Percentiles rank a stretch among this genome's conserved stretches.
These are phyloP conservation scores for Spilosoma lubricipeda DNA, from an alignment of 2,888 invertebrate species.

Conservation along the genomic window DNA sequence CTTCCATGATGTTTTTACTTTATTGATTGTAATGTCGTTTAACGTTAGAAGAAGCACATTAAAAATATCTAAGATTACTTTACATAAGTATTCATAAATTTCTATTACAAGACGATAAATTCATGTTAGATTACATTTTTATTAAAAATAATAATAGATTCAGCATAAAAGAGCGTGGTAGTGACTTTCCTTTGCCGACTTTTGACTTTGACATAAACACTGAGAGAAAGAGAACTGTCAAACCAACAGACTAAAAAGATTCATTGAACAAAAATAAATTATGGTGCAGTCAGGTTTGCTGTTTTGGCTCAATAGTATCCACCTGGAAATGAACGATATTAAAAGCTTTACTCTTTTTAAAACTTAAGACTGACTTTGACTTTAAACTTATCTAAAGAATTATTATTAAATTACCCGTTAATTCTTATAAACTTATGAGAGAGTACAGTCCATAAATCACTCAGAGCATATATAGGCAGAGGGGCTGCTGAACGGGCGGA, in stretches of 20 bases:
- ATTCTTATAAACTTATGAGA: too few species aligned
- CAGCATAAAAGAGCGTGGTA: neutral
- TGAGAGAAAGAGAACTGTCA: neutral
- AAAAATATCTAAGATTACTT: neutral
- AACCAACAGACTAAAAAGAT: neutral
- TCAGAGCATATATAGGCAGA: too few species aligned
- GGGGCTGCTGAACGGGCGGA: too few species aligned
- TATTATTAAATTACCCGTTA: too few species aligned
- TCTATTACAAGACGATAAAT: neutral
- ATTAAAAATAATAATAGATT: neutral
- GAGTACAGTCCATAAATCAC: too few species aligned
- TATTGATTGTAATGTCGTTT: slow-evolving; percentile 6
- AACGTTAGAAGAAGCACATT: neutral
- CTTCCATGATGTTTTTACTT: slow-evolving; percentile 80
- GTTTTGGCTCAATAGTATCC: too few species aligned
- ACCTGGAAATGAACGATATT: too few species aligned
- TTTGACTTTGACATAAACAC: slow-evolving; percentile 1
- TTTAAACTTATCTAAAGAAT: too few species aligned
- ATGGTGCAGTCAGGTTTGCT: neutral
- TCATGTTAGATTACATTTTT: slow-evolving; percentile 1
- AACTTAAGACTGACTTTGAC: too few species aligned
- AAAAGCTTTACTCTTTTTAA: too few species aligned
- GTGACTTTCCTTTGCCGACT: too few species aligned
- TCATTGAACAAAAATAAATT: neutral
- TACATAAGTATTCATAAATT: neutral